Conservation (phyloP, 2,888 invertebrate genomes). For the Agrochola macilenta region DNA sequence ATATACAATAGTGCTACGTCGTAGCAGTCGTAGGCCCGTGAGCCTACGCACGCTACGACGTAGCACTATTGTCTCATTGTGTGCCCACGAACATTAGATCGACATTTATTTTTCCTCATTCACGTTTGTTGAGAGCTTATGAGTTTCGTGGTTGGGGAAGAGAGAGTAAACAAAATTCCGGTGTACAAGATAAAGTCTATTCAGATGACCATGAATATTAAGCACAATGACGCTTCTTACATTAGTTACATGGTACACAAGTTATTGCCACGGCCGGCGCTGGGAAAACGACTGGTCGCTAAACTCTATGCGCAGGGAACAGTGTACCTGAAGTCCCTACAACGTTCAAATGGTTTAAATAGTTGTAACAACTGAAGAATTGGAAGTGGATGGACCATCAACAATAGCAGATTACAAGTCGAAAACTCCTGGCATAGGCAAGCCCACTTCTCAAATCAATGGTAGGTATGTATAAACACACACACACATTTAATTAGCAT, state of each 20-base stretch:
- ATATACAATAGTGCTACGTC: neutral
- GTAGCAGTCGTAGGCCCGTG: slow-evolving; percentile 1
- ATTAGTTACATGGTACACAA: too few relatives aligned
- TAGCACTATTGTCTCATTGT: neutral
- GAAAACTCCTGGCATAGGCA: neutral
- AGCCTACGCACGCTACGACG: neutral
- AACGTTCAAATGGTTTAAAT: neutral
- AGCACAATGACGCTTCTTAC: too few relatives aligned
- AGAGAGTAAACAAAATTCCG: too few relatives aligned
- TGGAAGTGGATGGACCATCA: neutral
- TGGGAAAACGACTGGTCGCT: too few relatives aligned
- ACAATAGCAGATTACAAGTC: neutral
- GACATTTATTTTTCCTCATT: neutral
- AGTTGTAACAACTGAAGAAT: neutral
- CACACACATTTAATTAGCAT: neutral
- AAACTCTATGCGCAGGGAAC: too few relatives aligned
- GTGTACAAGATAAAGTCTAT: too few relatives aligned
- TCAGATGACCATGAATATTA: too few relatives aligned
- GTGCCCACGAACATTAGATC: neutral
- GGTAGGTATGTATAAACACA: neutral
- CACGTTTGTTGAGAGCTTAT: too few relatives aligned
- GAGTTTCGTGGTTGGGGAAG: too few relatives aligned
- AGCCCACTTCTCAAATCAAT: neutral
- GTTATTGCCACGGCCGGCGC: too few relatives aligned
- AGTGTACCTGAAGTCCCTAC: too few relatives aligned